These are phyloP conservation scores for Leguminivora glycinivorella DNA, from an alignment of 1,140 invertebrate species.

Conservation along the genomic window DNA sequence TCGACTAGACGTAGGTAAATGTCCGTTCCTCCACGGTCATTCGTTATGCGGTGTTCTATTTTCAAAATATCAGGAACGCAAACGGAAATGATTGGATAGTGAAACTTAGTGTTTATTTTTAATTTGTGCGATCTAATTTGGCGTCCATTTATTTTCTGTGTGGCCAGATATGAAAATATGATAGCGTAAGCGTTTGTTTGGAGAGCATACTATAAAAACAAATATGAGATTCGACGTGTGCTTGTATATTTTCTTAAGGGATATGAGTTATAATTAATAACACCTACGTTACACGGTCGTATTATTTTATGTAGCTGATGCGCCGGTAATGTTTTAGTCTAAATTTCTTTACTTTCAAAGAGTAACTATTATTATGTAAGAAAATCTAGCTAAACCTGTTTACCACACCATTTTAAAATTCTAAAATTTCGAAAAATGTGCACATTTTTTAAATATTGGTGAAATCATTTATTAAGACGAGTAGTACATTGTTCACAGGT, in stretches of 20 bases:
- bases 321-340: too few relatives aligned
- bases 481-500: too few relatives aligned
- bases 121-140: slow-evolving; percentile 27
- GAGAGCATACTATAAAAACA: not conserved
- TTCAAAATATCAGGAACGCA: slow-evolving; percentile 29
- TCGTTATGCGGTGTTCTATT: slow-evolving; percentile 36
- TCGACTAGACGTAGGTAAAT: slow-evolving; percentile 34
- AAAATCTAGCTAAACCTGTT: too few relatives aligned
- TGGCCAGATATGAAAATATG: slow-evolving; percentile 25
- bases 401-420: too few relatives aligned
- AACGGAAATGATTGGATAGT: slow-evolving; percentile 38
- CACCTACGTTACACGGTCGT: not conserved
- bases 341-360: too few relatives aligned
- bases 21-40: slow-evolving; percentile 24
- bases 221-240: not conserved
- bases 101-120: slow-evolving; percentile 30
- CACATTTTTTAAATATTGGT: too few relatives aligned
- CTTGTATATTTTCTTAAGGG: not conserved
- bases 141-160: slow-evolving; percentile 24
- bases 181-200: slow-evolving; percentile 18
- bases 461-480: too few relatives aligned
- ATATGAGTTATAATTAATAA: slow-evolving; percentile 4
- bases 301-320: not conserved
- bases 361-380: too few relatives aligned
- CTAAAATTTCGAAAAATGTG: too few relatives aligned